These are phyloP conservation scores for Pemphigus obesinymphae DNA, from an alignment of 1,140 invertebrate genomes.

Conservation along the genomic window DNA sequence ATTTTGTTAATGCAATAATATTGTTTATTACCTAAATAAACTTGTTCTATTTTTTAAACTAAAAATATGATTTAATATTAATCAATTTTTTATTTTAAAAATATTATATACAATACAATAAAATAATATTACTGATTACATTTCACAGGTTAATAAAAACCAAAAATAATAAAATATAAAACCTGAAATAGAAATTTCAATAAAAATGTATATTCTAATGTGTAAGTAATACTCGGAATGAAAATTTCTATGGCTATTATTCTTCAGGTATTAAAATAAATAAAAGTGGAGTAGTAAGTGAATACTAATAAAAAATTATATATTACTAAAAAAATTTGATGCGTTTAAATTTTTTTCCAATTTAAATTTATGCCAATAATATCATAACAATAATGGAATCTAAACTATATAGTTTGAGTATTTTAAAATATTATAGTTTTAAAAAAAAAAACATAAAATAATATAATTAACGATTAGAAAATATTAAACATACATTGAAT, in stretches of 20 bases:
- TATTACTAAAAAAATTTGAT: neutral
- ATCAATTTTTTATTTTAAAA: slow-evolving; percentile 37
- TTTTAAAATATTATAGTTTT: neutral
- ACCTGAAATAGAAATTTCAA: slow-evolving; percentile 18
- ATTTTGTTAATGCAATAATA: slow-evolving; percentile 32
- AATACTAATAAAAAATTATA: neutral
- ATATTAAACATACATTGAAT: slow-evolving; percentile 37
- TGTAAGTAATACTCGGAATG: neutral
- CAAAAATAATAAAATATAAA: slow-evolving; percentile 30
- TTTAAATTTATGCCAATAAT: slow-evolving; percentile 14
- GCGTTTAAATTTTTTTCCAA: neutral
- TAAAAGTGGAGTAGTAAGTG: neutral
- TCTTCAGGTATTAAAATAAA: neutral
- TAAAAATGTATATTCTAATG: slow-evolving; percentile 10
- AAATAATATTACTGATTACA: slow-evolving; percentile 31
- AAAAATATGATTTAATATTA: slow-evolving; percentile 39
- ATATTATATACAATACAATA: slow-evolving; percentile 37
- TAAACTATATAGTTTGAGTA: slow-evolving; percentile 22
- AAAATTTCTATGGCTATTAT: neutral
- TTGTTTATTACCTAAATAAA: slow-evolving; percentile 38
- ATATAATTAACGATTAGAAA: slow-evolving; percentile 39
- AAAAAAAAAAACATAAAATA: slow-evolving; percentile 18
- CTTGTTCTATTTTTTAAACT: slow-evolving; percentile 38
- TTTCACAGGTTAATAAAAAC: neutral
- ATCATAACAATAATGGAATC: slow-evolving; percentile 21